These are phyloP conservation scores for Sarcoramphus papa DNA, from an alignment of 2,797 vertebrate species.

Conservation along the genomic window DNA sequence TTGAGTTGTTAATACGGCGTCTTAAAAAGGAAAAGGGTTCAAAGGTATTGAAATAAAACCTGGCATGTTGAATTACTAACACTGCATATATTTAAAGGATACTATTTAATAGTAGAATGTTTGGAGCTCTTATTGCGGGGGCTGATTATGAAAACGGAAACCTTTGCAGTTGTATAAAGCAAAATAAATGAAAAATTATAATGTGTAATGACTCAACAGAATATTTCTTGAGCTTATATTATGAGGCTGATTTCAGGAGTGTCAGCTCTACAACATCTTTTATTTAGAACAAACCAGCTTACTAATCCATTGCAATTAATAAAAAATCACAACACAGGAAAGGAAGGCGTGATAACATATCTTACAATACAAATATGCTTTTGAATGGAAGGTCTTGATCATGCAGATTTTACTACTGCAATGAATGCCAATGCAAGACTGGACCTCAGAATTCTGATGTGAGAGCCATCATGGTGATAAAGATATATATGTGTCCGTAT, in stretches of 20 bases:
- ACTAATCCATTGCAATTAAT: neutral
- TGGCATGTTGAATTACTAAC: conserved; percentile 31
- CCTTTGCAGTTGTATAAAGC: conserved; percentile 42
- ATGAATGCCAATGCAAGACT: neutral
- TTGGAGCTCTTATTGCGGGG: conserved; percentile 46
- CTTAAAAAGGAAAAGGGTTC: conserved; percentile 9
- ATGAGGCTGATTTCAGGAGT: neutral
- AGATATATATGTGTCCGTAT: neutral
- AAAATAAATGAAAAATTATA: conserved; percentile 36
- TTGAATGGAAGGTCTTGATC: neutral
- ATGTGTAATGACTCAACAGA: neutral
- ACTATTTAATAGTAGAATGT: conserved; percentile 36
- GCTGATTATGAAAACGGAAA: conserved; percentile 53
- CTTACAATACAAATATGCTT: neutral
- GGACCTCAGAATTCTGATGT: neutral
- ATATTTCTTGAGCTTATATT: neutral
- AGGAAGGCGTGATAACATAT: neutral
- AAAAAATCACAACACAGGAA: neutral
- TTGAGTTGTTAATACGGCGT: conserved; percentile 48
- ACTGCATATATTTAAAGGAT: conserved; percentile 51
- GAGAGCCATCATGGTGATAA: neutral
- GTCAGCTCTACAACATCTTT: neutral
- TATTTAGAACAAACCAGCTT: neutral
- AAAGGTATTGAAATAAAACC: conserved; percentile 21
- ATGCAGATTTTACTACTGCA: neutral